These are phyloP conservation scores for Myotis myotis DNA, from an alignment of 2,797 vertebrate genomes.

Conservation along the genomic window DNA sequence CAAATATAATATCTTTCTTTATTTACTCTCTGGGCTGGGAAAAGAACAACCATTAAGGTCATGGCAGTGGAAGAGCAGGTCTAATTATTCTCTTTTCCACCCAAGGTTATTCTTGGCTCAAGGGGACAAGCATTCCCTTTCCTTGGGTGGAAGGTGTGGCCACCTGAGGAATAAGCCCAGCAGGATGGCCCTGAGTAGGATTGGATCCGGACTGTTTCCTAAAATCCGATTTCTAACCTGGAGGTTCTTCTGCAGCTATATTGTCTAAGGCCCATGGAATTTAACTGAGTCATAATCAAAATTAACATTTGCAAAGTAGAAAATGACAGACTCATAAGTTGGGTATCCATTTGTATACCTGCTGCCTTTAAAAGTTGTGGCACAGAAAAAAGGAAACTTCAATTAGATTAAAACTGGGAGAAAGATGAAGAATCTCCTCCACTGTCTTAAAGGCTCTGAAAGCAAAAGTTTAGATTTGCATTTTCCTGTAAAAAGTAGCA, in stretches of 20 bases:
- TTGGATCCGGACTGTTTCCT: neutral
- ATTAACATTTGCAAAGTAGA: neutral
- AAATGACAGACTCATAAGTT: neutral
- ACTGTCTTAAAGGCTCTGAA: neutral
- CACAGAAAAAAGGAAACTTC: neutral
- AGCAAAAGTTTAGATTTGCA: neutral
- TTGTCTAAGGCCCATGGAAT: neutral
- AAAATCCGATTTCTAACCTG: neutral
- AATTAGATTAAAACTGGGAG: neutral
- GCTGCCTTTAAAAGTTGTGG: neutral
- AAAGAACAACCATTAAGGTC: neutral
- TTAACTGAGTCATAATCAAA: neutral
- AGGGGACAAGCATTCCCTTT: conserved; percentile 11
- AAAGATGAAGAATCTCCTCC: neutral
- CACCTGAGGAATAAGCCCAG: neutral
- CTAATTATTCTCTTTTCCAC: conserved; percentile 37
- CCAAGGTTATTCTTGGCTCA: conserved; percentile 41
- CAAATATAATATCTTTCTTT: neutral
- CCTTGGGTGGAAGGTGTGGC: neutral
- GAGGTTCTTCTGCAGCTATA: neutral
- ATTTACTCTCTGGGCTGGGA: neutral
- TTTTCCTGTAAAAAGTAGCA: conserved; percentile 24
- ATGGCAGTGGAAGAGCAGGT: neutral
- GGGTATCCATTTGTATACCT: neutral
- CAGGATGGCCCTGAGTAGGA: neutral